phyloP scores from a whole-genome alignment of 2,888 invertebrate species.

The Brachyopa scutellaris region DNA sequence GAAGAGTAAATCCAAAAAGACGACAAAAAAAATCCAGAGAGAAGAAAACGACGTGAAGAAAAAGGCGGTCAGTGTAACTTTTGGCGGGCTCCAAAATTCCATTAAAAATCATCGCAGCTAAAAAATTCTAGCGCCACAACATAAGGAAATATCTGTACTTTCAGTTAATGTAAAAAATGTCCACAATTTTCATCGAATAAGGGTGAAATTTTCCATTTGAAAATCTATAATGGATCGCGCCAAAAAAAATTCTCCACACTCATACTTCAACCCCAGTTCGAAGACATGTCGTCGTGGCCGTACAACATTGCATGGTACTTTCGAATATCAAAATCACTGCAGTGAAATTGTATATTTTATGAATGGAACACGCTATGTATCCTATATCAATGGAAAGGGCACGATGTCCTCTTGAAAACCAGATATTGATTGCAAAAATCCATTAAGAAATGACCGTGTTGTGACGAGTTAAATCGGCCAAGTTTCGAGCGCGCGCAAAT shows the following conservation, averaged over 20 bases:
- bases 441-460: constrained; percentile 70
- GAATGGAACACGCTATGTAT: constrained; percentile 74
- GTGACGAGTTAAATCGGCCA: constrained; percentile 74
- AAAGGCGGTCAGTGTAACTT: constrained; percentile 68
- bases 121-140: constrained; percentile 39
- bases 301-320: constrained; percentile 36
- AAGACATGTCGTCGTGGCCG: constrained; percentile 65
- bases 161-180: constrained; percentile 23
- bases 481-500: constrained; percentile 80
- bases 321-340: constrained; percentile 74
- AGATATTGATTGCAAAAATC: constrained; percentile 74
- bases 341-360: constrained; percentile 68
- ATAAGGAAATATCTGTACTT: constrained; percentile 26
- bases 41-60: constrained; percentile 45
- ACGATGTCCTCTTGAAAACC: constrained; percentile 77
- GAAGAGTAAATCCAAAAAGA: constrained; percentile 37
- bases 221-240: constrained; percentile 65
- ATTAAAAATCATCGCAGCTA: constrained; percentile 26
- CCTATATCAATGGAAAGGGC: constrained; percentile 67
- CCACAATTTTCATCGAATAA: constrained; percentile 30
- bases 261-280: constrained; percentile 61
- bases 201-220: constrained; percentile 51
- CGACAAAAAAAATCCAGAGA: constrained; percentile 15
- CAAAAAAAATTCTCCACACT: constrained; percentile 57
- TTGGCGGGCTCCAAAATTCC: constrained; percentile 65